Percentiles rank a stretch among this genome's conserved stretches.
These are phyloP conservation scores for Stylophora pistillata DNA, from an alignment of 64 coral and sea anemone genomes.

Conservation along the genomic window DNA sequence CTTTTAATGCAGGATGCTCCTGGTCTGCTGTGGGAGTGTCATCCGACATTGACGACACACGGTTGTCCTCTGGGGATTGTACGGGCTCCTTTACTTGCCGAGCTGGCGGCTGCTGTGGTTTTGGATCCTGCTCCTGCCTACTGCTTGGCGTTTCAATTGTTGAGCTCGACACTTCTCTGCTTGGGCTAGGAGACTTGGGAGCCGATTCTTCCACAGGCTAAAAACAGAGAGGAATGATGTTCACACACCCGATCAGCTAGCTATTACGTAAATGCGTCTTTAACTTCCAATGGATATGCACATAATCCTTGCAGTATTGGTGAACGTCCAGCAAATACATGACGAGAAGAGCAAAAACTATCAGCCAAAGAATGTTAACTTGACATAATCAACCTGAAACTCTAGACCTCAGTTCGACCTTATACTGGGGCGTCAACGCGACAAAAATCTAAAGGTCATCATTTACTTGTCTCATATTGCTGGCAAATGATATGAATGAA, in stretches of 20 bases:
- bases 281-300: too few species aligned
- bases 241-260: background rate
- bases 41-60: conserved; percentile 48
- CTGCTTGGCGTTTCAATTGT: conserved; percentile 25
- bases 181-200: conserved; percentile 34
- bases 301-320: too few species aligned
- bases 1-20: conserved; percentile 21
- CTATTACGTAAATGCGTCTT: too few species aligned
- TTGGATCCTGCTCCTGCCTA: background rate
- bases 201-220: conserved; percentile 25
- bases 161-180: conserved; percentile 39
- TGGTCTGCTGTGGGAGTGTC: background rate
- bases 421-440: too few species aligned
- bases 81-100: background rate
- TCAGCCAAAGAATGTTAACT: too few species aligned
- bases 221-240: background rate
- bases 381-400: too few species aligned
- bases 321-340: too few species aligned
- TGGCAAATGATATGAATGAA: too few species aligned
- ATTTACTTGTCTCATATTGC: too few species aligned
- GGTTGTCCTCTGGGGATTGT: conserved; percentile 52
- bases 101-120: background rate
- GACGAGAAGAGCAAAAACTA: too few species aligned
- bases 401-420: too few species aligned
- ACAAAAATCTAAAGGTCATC: too few species aligned